phyloP scores from a whole-genome alignment of 2,113 vertebrate species.

The Oophaga pumilio region DNA sequence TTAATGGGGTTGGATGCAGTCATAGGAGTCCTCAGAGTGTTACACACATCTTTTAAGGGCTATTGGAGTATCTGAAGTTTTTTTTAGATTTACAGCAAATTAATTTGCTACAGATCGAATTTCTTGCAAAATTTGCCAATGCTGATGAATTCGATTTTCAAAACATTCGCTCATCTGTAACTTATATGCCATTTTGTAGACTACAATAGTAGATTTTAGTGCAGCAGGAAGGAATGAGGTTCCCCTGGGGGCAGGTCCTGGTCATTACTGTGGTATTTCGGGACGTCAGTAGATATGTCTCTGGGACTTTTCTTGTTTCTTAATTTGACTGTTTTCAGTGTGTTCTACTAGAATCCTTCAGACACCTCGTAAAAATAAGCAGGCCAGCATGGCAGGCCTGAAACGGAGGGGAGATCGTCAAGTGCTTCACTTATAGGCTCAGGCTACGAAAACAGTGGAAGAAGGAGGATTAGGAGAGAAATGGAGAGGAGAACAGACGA shows the following conservation, averaged over 20 bases:
- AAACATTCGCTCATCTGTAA: too few relatives aligned
- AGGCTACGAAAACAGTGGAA: neutral
- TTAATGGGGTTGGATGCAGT: too few relatives aligned
- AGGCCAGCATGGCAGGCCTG: neutral
- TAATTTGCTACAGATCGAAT: too few relatives aligned
- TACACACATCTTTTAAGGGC: too few relatives aligned
- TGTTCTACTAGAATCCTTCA: neutral
- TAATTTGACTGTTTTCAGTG: constrained; percentile 3
- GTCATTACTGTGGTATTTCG: constrained; percentile 13
- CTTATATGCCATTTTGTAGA: neutral
- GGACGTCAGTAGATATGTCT: neutral
- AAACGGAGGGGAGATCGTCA: neutral
- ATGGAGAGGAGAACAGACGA: neutral
- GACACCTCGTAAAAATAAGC: constrained; percentile 34
- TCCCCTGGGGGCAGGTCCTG: neutral
- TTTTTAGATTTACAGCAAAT: too few relatives aligned
- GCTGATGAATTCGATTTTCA: too few relatives aligned
- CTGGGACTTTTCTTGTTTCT: constrained; percentile 1
- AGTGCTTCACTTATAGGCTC: neutral
- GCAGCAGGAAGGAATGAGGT: neutral
- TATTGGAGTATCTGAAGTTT: too few relatives aligned
- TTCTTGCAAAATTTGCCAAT: too few relatives aligned
- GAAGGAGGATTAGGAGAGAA: neutral
- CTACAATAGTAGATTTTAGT: neutral
- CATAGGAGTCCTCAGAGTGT: too few relatives aligned